Base-by-base conservation (phyloP, 2,888 invertebrate genomes). In the Atherix ibis region DNA sequence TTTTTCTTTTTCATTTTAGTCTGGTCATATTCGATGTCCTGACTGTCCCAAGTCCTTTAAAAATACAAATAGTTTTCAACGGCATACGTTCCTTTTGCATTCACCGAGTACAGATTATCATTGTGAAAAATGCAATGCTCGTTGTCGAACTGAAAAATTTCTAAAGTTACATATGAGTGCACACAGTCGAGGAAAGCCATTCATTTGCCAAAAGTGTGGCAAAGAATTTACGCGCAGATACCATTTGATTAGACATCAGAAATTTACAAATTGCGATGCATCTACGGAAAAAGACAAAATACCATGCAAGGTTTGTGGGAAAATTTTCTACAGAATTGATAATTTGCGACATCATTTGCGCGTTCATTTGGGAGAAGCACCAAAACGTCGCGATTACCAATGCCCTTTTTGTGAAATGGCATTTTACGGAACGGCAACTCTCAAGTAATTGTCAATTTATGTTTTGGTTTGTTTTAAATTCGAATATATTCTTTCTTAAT, bases 1-100 rank as follows among this genome's bases (percentile, higher is more conserved):
- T 31, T 14, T 31, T 31, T 14, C 12, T 29, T 32, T 16, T 27
- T 39, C 22, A 25, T 38, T 45, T 15, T 31, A 63, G 63, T 42
- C 53, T 37, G 62, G 61, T 3, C 55, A 58, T 34, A 59, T 60
- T 18, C 56, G 50, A 42, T 73, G 72, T 42, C 54, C 56, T 4
- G 58, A 71, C 43, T 88, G 87, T 48, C 67, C 70, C 9, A 79
- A 83, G 50, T 70, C 75, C 4, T 87, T 84, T 49, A 71, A 74
- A 48, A 71, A 76, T 22, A 66, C 72, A 49, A 64, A 69, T 17
- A 76, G 72, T 44, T 67, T 74, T 40, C 66, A 71, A 30, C 65
- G 73, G 5, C 85, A 87, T 54, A 56, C 67, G 12, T 63, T 68
- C 32, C 70, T 76, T 10, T 73, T 82, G 38, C 85, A 87, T 54